These are phyloP conservation scores for Dromiciops gliroides DNA, from an alignment of 2,113 vertebrate genomes.

Conservation along the genomic window DNA sequence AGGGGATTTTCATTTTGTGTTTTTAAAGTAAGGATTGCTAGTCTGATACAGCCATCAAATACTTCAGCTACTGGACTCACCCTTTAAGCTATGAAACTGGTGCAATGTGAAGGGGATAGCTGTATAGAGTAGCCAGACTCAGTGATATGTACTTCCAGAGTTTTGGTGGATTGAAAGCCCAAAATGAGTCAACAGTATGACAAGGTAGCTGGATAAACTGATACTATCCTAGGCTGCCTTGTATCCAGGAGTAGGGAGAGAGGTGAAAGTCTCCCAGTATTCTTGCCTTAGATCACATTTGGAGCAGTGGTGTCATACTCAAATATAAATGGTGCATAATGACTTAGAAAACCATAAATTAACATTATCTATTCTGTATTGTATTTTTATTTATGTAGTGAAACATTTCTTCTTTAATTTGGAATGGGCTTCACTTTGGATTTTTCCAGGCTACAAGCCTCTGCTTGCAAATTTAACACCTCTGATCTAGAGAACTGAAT, in stretches of 20 bases:
- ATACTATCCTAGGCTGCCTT: neutral
- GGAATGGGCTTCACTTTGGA: neutral
- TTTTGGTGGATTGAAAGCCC: neutral
- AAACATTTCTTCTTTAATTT: neutral
- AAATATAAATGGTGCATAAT: neutral
- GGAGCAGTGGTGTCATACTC: neutral
- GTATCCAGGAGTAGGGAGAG: neutral
- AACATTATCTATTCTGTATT: neutral
- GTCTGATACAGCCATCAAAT: conserved; percentile 31
- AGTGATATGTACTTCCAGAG: neutral
- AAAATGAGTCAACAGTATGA: neutral
- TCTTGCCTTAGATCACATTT: neutral
- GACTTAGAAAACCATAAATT: neutral
- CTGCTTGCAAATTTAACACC: neutral
- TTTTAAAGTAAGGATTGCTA: conserved; percentile 50
- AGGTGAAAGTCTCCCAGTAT: neutral
- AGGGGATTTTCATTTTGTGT: conserved; percentile 20
- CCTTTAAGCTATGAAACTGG: conserved; percentile 14
- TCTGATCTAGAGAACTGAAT: neutral
- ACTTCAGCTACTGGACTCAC: conserved; percentile 14
- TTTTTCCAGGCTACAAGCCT: neutral
- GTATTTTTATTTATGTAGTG: neutral
- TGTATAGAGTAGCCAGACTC: neutral
- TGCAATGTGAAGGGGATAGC: neutral
- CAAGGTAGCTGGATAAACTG: neutral